phyloP scores from a whole-genome alignment of 2,888 invertebrate species.

The Lottia scabra region DNA sequence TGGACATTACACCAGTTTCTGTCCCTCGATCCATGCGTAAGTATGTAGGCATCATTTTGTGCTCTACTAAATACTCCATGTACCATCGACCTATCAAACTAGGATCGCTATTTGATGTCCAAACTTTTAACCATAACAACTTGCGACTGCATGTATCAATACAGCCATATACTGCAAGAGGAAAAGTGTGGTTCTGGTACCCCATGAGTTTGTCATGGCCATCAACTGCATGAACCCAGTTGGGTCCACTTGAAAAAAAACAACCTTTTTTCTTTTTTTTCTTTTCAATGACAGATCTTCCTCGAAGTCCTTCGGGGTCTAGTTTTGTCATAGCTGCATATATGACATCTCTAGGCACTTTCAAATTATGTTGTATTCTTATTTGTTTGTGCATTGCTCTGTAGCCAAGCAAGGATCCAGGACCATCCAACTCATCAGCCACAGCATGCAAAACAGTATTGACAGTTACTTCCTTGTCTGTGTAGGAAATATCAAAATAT shows the following conservation, averaged over 20 bases:
- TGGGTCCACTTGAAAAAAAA: neutral
- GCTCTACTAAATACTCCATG: neutral
- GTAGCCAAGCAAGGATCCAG: neutral
- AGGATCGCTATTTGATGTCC: neutral
- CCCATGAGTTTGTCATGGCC: neutral
- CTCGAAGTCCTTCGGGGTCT: neutral
- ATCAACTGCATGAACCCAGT: neutral
- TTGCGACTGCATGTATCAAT: neutral
- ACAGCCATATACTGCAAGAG: neutral
- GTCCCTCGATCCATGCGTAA: slow-evolving; percentile 10
- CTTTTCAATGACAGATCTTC: neutral
- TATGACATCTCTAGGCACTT: neutral
- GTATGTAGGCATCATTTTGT: neutral
- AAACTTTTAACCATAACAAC: neutral
- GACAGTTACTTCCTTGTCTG: no score
- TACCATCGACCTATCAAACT: slow-evolving; percentile 2
- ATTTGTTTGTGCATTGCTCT: neutral
- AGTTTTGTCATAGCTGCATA: slow-evolving; percentile 4
- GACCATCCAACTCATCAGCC: no score
- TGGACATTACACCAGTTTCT: neutral
- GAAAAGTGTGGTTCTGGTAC: neutral
- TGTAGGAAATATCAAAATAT: no score
- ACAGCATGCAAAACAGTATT: no score
- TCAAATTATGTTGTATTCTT: neutral
- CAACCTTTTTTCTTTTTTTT: neutral